Percentiles rank a stretch among this genome's conserved stretches.
Conservation (phyloP, 2,797 vertebrate species). For the Phalloptychus januarius region DNA sequence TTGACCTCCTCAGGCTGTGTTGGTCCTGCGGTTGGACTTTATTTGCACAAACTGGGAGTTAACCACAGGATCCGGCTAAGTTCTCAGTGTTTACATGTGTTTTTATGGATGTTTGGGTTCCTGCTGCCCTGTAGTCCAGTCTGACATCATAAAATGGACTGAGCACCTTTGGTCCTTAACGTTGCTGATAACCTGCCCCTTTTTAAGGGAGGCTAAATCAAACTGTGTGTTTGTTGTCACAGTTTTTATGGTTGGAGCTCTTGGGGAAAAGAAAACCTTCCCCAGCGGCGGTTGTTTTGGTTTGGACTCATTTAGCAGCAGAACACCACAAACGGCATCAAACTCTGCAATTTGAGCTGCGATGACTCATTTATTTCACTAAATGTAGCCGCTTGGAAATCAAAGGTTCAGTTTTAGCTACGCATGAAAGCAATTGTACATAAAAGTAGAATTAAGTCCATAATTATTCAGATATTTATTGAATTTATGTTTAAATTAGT, state of each 20-base stretch:
- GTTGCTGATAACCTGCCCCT: neutral
- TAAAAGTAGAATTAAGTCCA: neutral
- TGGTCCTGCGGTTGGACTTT: slow-evolving; percentile 29
- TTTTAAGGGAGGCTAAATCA: neutral
- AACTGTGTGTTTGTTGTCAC: neutral
- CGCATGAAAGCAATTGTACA: neutral
- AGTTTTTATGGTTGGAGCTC: neutral
- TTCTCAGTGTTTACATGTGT: slow-evolving; percentile 3
- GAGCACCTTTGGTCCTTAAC: neutral
- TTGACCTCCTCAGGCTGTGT: slow-evolving; percentile 22
- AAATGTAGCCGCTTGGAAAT: neutral
- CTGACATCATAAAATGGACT: neutral
- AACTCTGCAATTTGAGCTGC: neutral
- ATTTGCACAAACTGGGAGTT: slow-evolving; percentile 5
- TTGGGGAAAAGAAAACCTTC: neutral
- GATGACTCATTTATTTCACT: slow-evolving; percentile 9
- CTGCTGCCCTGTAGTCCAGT: neutral
- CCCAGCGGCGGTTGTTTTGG: neutral
- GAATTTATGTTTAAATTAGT: neutral
- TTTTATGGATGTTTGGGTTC: slow-evolving; percentile 8
- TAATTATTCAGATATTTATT: neutral
- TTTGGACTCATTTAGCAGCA: slow-evolving; percentile 3
- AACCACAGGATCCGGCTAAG: slow-evolving; percentile 16
- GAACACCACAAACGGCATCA: neutral
- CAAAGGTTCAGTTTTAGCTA: neutral